Conservation (phyloP, 2,888 invertebrate species). For the Luperina testacea region DNA sequence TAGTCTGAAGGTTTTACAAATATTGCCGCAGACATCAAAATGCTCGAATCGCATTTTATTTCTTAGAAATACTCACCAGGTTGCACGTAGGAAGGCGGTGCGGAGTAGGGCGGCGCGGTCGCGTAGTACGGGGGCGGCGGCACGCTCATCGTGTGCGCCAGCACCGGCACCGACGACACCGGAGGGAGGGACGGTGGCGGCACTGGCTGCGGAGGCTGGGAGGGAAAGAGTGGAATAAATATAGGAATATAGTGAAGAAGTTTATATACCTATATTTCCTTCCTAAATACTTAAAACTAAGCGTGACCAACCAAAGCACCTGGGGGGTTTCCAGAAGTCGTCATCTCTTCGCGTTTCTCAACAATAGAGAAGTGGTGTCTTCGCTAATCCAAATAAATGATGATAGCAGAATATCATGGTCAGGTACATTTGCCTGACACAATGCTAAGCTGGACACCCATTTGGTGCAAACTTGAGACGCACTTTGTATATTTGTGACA, state of each 20-base stretch:
- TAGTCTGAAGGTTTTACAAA: background rate
- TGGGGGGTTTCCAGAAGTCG: background rate
- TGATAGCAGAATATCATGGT: too few species aligned
- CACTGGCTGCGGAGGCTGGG: constrained; percentile 67
- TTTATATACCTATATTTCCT: too few species aligned
- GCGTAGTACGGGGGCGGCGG: constrained; percentile 88
- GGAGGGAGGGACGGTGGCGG: constrained; percentile 55
- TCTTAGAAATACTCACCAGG: constrained; percentile 64
- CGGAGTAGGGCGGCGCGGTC: constrained; percentile 74
- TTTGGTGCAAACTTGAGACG: too few species aligned
- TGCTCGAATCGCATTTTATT: background rate
- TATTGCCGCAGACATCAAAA: background rate
- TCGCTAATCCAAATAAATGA: background rate
- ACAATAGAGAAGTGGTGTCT: background rate
- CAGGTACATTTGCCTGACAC: too few species aligned
- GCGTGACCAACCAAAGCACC: too few species aligned
- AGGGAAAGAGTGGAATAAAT: background rate
- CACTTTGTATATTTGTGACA: too few species aligned
- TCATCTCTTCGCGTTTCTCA: background rate
- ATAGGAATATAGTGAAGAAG: background rate
- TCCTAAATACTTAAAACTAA: too few species aligned
- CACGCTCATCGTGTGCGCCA: constrained; percentile 84
- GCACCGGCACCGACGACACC: constrained; percentile 70
- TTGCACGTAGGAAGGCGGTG: constrained; percentile 72
- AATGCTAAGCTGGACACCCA: too few species aligned